Conservation (phyloP, 2,888 invertebrate genomes). For the Parnassius smintheus region DNA sequence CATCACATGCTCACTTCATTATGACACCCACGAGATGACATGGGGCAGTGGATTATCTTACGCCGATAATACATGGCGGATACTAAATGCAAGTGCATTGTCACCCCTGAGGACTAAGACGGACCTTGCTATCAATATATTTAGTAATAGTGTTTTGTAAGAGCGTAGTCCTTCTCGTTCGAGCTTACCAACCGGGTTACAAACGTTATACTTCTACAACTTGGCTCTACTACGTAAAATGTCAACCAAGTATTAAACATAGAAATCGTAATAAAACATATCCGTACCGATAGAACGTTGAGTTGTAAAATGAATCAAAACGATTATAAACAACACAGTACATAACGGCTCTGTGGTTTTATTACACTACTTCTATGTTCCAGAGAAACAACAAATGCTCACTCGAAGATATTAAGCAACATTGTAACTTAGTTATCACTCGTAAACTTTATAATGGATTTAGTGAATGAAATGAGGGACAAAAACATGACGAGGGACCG, state of each 20-base stretch:
- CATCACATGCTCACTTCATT: too few species aligned
- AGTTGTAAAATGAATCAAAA: slow-evolving; percentile 3
- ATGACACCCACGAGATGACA: too few species aligned
- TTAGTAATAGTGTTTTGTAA: too few species aligned
- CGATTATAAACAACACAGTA: slow-evolving; percentile 23
- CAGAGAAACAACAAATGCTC: neutral
- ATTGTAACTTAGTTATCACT: slow-evolving; percentile 7
- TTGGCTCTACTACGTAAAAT: too few species aligned
- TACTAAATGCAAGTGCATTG: too few species aligned
- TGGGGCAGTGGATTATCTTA: too few species aligned
- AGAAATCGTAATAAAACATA: neutral
- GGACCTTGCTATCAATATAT: too few species aligned
- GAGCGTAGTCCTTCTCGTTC: too few species aligned
- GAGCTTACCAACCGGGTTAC: too few species aligned
- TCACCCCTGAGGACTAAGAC: too few species aligned
- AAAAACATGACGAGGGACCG: slow-evolving; percentile 39
- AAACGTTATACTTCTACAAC: too few species aligned
- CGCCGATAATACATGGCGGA: too few species aligned
- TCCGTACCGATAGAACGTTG: neutral
- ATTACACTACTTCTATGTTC: slow-evolving; percentile 1
- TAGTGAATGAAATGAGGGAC: slow-evolving; percentile 42
- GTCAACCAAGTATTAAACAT: neutral
- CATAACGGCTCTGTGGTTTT: neutral
- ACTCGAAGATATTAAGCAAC: slow-evolving; percentile 5
- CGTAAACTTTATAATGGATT: slow-evolving; percentile 37